Percentiles rank a stretch among this genome's conserved stretches.
phyloP scores from a whole-genome alignment of 2,797 vertebrate genomes.

The Toxotes lorentzi region DNA sequence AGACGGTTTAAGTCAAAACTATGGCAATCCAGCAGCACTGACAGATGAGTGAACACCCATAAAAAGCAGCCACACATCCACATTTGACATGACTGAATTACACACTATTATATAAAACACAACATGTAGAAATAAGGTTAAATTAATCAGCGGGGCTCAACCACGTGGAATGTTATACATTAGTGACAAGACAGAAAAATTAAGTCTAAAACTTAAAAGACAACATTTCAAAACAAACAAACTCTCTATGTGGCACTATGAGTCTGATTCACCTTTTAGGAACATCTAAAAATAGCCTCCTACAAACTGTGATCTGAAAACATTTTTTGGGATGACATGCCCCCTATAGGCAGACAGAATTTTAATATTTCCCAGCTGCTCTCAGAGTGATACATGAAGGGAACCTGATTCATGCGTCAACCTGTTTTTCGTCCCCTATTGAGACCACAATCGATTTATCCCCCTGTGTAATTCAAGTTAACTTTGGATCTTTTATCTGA shows the following conservation, averaged over 20 bases:
- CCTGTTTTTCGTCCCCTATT: constrained; percentile 44
- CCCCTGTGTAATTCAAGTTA: constrained; percentile 49
- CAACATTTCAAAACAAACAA: background rate
- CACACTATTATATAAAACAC: background rate
- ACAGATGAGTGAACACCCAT: constrained; percentile 2
- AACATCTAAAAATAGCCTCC: constrained; percentile 26
- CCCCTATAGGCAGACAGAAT: constrained; percentile 54
- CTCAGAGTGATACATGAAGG: constrained; percentile 20
- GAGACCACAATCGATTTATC: constrained; percentile 54
- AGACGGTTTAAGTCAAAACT: constrained; percentile 16
- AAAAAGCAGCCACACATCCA: constrained; percentile 11
- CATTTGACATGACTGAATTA: constrained; percentile 13
- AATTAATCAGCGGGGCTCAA: background rate
- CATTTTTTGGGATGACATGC: constrained; percentile 43
- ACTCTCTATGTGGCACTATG: background rate
- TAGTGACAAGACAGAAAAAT: background rate
- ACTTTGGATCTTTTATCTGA: constrained; percentile 50
- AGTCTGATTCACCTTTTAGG: background rate
- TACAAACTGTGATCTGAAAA: constrained; percentile 22
- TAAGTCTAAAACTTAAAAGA: constrained; percentile 1
- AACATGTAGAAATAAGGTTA: background rate
- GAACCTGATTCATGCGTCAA: constrained; percentile 45
- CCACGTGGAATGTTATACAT: no score
- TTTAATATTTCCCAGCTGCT: constrained; percentile 42
- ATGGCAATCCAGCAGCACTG: background rate